Base-by-base conservation (phyloP, 2,797 vertebrate genomes). In the Microctenopoma lineatum region DNA sequence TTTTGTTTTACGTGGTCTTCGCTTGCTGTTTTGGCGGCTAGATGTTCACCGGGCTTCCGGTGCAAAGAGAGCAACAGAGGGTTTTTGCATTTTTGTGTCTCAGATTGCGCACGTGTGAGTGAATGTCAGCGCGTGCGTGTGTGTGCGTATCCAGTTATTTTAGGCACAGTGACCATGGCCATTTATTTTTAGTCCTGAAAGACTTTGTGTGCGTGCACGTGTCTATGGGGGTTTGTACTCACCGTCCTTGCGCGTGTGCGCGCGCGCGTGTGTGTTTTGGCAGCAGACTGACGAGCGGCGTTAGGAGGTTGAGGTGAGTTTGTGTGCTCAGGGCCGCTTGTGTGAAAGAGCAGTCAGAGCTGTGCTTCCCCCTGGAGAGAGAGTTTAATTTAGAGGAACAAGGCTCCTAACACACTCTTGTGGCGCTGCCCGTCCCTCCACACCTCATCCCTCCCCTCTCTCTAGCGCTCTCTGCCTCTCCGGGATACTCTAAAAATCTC, bases 261-360 rank as follows among this genome's bases (percentile, higher is more conserved):
- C 54, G 57, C 41, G 54, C 34, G 57, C n/a, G 65, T 48, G 58
- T 57, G 34, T 21, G 62, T 77, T 60, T 92, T 91, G 90, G 90
- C 90, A 83, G 57, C 9, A 60, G 25, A 67, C 27, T 83, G 81
- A 76, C 42, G 57, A 84, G 79, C 70, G 8, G 84, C 84, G 81
- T 89, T 80, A 80, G 82, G 82, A 87, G 88, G 81, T 72, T 91
- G 90, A 85, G 89, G 89, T 89, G 60, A 80, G 86, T 80, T 85
- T 92, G 84, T 92, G 87, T 92, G 86, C 81, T 87, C 80, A 84
- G 75, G 80, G 79, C 70, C 15, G 59, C 80, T 81, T 75, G 84
- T 88, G 88, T 91, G 87, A 91, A 89, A 86, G 88, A 88, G 88
- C 82, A 82, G 90, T 90, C 88, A 90, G 86, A 89, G 78, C 80